A percentile compares a stretch with the other conserved stretches of the same genome.
phyloP scores from a whole-genome alignment of 2,113 vertebrate genomes.

The Tetrao urogallus region DNA sequence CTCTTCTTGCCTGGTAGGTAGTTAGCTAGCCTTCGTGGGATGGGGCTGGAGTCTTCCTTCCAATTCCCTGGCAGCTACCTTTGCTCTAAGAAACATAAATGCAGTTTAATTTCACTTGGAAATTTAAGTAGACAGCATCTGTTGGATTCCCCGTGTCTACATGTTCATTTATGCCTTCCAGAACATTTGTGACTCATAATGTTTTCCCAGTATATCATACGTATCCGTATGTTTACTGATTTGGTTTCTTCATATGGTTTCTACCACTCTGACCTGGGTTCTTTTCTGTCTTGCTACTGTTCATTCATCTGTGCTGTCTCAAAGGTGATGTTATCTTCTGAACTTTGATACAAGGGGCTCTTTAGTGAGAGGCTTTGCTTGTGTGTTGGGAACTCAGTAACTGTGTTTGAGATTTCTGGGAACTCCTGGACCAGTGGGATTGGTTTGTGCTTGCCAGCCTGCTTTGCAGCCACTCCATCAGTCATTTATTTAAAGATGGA shows the following conservation, averaged over 20 bases:
- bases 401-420: not conserved
- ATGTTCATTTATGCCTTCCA: not conserved
- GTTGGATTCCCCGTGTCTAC: not conserved
- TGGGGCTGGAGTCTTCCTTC: not conserved
- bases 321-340: not conserved
- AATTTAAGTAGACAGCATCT: not conserved
- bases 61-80: not conserved
- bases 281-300: not conserved
- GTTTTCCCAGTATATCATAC: not conserved
- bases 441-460: not conserved
- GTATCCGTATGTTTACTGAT: not conserved
- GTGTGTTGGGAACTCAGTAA: not conserved
- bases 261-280: not conserved
- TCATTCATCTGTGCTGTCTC: not conserved
- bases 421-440: not conserved
- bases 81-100: not conserved
- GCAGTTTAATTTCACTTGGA: fast-evolving
- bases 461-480: not conserved
- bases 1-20: not conserved
- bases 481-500: not conserved
- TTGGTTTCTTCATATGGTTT: not conserved
- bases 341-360: not conserved
- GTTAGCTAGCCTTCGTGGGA: not conserved
- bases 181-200: not conserved
- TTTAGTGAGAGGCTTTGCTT: not conserved